Evolutionary conservation across 92 coral and sea anemone species (phyloP), one percentile per base, ranked within the genome.

Genomic region (Bergia puertoricense): DNA sequence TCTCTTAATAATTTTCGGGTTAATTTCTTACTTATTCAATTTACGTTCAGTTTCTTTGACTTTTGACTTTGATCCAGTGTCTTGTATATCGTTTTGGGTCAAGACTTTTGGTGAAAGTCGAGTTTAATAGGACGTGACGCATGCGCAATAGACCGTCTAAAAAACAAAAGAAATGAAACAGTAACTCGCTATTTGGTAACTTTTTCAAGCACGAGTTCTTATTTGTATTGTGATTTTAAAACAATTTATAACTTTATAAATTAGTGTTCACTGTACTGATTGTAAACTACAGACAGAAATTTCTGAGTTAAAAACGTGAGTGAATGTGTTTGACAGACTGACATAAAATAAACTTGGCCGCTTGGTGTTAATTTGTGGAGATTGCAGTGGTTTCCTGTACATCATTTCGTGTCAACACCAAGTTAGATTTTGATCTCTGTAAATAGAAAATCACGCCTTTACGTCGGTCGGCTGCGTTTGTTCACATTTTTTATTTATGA

Each of bases 361-460:
- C 62, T 79, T 15, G 30, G 20, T 30, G 14, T n/a, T 77, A 37
- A 77, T 18, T 77, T 77, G 42, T 77, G 36, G 62, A 77, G 20
- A 20, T 20, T 22, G 36, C 37, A 84, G 56, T 46, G 56, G 45
- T 71, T 84, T 84, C 79, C 59, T 84, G 13, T 71, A n/a, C 79
- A 69, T 71, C 79, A 68, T 50, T 84, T 71, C 65, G 71, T 71
- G 45, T 84, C 59, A 71, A 71, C 78, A 36, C 87, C 79, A 37
- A 22, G 66, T 15, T 11, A 69, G 87, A 84, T 71, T 69, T 72
- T 84, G 65, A 69, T 84, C 79, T 72, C 75, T 15, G 65, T 36
- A 36, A 84, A 72, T 41, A 48, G 30, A 48, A 46, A 10, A 20
- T 14, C 78, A 71, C 57, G 13, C 66, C 75, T 71, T 50, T 10